phyloP scores from a whole-genome alignment of 2,888 invertebrate species.

The Chaetoderma sp. region DNA sequence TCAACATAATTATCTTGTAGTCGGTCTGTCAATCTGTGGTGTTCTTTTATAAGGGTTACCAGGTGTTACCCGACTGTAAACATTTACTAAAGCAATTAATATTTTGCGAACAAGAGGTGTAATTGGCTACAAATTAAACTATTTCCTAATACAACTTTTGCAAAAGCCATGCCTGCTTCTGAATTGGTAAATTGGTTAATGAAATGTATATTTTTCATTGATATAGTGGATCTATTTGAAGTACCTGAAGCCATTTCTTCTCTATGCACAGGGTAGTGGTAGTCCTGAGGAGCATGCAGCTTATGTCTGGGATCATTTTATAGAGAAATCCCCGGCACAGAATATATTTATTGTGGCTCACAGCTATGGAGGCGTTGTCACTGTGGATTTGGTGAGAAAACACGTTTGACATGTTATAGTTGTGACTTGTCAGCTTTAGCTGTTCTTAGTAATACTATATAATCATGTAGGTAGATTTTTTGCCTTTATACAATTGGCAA shows the following conservation, averaged over 20 bases:
- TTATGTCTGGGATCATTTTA: slow-evolving; percentile 79
- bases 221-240: not conserved
- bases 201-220: not conserved
- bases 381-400: slow-evolving; percentile 74
- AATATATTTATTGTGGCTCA: slow-evolving; percentile 82
- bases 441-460: no score
- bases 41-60: no score
- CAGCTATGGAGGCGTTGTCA: slow-evolving; percentile 82
- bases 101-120: not conserved
- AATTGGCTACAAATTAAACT: no score
- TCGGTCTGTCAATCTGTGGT: no score
- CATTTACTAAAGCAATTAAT: not conserved
- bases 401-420: no score
- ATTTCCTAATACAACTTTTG: no score
- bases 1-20: no score
- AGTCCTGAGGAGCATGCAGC: slow-evolving; percentile 76
- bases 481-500: no score
- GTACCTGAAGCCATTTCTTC: not conserved
- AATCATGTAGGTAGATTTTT: no score
- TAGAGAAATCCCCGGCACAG: slow-evolving; percentile 74
- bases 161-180: no score
- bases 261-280: slow-evolving; percentile 72
- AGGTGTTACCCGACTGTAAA: no score
- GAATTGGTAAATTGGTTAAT: not conserved
- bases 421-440: no score